Base-by-base conservation (phyloP, 2,797 vertebrate species). In the Cirrhinus mrigala region DNA sequence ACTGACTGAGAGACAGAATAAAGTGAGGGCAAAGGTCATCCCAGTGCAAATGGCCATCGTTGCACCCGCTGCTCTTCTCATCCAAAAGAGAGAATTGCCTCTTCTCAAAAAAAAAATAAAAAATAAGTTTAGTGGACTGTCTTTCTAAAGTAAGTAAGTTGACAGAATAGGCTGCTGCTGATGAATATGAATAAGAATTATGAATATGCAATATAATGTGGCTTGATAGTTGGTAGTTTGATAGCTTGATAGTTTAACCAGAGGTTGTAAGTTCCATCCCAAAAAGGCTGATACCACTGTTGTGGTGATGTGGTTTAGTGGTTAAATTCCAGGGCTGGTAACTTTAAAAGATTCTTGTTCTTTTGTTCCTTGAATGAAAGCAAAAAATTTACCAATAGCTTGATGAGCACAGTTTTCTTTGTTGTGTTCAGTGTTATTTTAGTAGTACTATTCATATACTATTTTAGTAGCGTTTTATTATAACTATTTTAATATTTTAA, bases 1-100 rank as follows among this genome's bases (percentile, higher is more conserved):
- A 56, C 50, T 11, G 27, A 50, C 54, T 70, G 79, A 75, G 56
- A 86, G 82, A 85, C 87, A 22, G n/a, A 81, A 60, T 44, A 54
- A 60, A 64, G 64, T 15, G 54, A 82, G 79, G 71, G 20, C 56
- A 75, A 54, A 81, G 46, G 84, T 75, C 60, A 58, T 15, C 37
- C 3, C 2, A 6, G 78, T 22, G 48, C 70, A 81, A 86, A 86
- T 77, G 58, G 62, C 60, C 48, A 33, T 27, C 1, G 24, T 48
- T 46, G 15, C 70, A 48, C 60, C 40, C 3, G 5, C 64, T 56
- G 75, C 50, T 56, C 37, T 50, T 48, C 29, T 74, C 44, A 73
- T 64, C 15, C 27, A 60, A 74, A 85, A 60, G 52, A 58, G 22
- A 60, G 44, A 80, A 85, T 73, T 85, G 18, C 68, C 15, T 79